Conservation (phyloP, 2,888 invertebrate species). For the Thumatha senex region DNA sequence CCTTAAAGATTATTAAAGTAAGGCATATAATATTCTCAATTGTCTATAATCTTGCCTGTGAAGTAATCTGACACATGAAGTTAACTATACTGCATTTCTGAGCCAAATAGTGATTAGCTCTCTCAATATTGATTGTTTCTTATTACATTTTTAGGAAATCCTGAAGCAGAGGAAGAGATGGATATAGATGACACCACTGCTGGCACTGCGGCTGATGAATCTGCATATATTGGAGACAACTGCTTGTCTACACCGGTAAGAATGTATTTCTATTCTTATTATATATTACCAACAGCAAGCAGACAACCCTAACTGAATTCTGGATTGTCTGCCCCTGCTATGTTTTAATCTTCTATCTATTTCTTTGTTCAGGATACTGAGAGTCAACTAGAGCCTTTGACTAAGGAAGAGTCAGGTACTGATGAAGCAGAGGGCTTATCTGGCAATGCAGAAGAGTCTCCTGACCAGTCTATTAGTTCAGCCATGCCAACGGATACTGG, state of each 20-base stretch:
- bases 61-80: too few relatives aligned
- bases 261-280: not conserved
- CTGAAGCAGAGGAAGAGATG: constrained; percentile 74
- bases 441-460: constrained; percentile 71
- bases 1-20: too few relatives aligned
- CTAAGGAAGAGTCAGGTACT: constrained; percentile 65
- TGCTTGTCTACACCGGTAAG: constrained; percentile 78
- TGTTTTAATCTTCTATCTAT: too few relatives aligned
- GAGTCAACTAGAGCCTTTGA: constrained; percentile 59
- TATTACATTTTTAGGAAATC: constrained; percentile 42
- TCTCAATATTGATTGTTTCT: too few relatives aligned
- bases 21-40: too few relatives aligned
- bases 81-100: too few relatives aligned
- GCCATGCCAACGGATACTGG: constrained; percentile 73
- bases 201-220: constrained; percentile 64
- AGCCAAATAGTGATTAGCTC: too few relatives aligned
- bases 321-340: too few relatives aligned
- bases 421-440: constrained; percentile 60
- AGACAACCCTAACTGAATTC: too few relatives aligned
- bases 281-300: too few relatives aligned
- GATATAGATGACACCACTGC: constrained; percentile 73
- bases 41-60: too few relatives aligned
- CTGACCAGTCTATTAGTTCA: constrained; percentile 78
- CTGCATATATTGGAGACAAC: constrained; percentile 78
- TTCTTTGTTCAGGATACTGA: constrained; percentile 57